Conservation (phyloP, 2,797 vertebrate species). For the Pampus argenteus region DNA sequence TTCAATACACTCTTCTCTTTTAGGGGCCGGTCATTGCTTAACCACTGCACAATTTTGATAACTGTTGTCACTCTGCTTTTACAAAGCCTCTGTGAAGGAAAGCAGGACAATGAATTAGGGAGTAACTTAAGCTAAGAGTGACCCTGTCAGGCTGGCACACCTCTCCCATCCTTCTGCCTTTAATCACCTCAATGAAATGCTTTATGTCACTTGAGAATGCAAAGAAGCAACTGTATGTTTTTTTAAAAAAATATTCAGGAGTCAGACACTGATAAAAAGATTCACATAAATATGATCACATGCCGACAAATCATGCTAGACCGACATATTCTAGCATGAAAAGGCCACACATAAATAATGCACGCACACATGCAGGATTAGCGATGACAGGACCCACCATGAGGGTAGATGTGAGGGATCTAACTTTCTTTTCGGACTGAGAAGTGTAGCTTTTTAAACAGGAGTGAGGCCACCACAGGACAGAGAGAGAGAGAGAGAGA, state of each 20-base stretch:
- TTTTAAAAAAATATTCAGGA: conserved; percentile 4
- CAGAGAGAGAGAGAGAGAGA: conserved; percentile 30
- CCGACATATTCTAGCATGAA: not conserved
- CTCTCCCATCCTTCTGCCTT: conserved; percentile 38
- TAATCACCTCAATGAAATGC: conserved; percentile 30
- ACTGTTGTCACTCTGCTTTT: conserved; percentile 30
- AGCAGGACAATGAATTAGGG: conserved; percentile 28
- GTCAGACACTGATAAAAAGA: conserved; percentile 2
- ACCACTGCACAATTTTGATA: conserved; percentile 51
- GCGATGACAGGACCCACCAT: conserved; percentile 61
- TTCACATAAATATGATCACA: conserved; percentile 2
- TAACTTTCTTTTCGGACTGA: conserved; percentile 31
- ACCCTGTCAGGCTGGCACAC: conserved; percentile 32
- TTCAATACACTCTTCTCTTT: conserved; percentile 48
- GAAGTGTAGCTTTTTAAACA: conserved; percentile 54
- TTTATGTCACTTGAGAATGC: conserved; percentile 33
- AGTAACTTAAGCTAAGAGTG: conserved; percentile 28
- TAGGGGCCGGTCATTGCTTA: conserved; percentile 80
- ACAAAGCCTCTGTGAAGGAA: conserved; percentile 29
- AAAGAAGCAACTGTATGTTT: conserved; percentile 21
- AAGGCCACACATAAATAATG: conserved; percentile 6
- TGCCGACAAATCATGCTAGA: conserved; percentile 5
- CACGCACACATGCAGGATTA: conserved; percentile 22
- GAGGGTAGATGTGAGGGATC: conserved; percentile 35
- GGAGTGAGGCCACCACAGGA: conserved; percentile 54